Evolutionary conservation across 2,113 vertebrate species (phyloP), one percentile per base, ranked within the genome.

Genomic region (Megaleporinus macrocephalus): DNA sequence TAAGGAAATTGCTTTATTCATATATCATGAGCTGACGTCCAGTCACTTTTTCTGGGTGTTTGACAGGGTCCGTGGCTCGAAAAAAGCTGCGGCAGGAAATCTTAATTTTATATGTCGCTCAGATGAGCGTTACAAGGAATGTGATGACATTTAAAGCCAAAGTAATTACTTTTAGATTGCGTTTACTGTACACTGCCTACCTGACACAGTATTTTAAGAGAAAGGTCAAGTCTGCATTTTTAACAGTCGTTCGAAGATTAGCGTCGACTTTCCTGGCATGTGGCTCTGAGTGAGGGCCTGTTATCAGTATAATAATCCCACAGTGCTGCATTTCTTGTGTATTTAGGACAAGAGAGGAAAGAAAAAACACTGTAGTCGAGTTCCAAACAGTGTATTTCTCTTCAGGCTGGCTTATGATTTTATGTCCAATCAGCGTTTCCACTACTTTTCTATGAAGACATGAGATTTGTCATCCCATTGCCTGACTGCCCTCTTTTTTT

Each of bases 391-490:
- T 70, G 66, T 36, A n/a, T 70, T 82, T 89, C 89, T 86, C 88
- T 86, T 26, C 81, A 87, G 88, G 76, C 86, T 88, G 83, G 87
- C 86, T 88, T 86, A 87, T 90, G 84, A 86, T 86, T 86, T 86
- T 88, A 87, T 77, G 89, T 87, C 81, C 59, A 11, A 76, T 87
- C 88, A 78, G 88, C 89, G 88, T 86, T 91, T 91, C 66, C 22
- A 87, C 89, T 91, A 86, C 88, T 82, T 78, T 76, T 87, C 86
- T 59, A 83, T 86, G 84, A 92, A 85, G 91, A 90, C 85, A 87
- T 83, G 88, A 89, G 90, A 91, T 92, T 92, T 91, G 92, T 93
- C 90, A 91, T 93, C 90, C 86, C 89, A 82, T 86, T 88, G 87
- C 89, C 89, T 90, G 88, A 88, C 72, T 91, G 86, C 86, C 79